Conservation (phyloP, 2,113 vertebrate genomes). For the Thinocorus orbignyianus region DNA sequence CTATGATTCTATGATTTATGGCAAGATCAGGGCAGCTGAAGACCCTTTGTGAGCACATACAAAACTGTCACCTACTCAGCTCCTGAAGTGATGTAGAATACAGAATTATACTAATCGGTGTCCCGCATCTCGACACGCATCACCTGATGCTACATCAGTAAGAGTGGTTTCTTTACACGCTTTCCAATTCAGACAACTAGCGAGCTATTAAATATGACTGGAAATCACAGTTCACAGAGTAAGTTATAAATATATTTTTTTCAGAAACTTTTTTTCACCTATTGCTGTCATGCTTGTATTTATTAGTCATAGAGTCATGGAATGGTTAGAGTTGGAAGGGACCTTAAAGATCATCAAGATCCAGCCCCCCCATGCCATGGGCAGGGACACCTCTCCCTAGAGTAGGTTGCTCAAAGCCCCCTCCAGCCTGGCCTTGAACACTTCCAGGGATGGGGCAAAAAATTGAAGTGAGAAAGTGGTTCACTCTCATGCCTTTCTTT, state of each 20-base stretch:
- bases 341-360: too few species aligned
- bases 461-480: neutral
- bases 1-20: neutral
- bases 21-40: neutral
- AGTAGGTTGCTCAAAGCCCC: too few species aligned
- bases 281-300: rapidly evolving
- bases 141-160: neutral
- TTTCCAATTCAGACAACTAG: neutral
- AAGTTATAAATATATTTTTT: neutral
- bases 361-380: too few species aligned
- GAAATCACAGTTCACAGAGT: rapidly evolving
- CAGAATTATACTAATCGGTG: rapidly evolving
- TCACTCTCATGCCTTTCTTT: neutral
- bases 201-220: neutral
- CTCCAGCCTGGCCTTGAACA: too few species aligned
- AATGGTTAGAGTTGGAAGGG: too few species aligned
- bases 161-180: rapidly evolving
- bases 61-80: neutral
- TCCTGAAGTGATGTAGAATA: neutral
- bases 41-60: neutral
- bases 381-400: too few species aligned
- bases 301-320: too few species aligned
- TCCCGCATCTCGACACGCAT: rapidly evolving
- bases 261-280: neutral
- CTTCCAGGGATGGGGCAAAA: too few species aligned